These are phyloP conservation scores for Drosophila lacicola DNA, from an alignment of 2,888 invertebrate genomes.

Conservation along the genomic window DNA sequence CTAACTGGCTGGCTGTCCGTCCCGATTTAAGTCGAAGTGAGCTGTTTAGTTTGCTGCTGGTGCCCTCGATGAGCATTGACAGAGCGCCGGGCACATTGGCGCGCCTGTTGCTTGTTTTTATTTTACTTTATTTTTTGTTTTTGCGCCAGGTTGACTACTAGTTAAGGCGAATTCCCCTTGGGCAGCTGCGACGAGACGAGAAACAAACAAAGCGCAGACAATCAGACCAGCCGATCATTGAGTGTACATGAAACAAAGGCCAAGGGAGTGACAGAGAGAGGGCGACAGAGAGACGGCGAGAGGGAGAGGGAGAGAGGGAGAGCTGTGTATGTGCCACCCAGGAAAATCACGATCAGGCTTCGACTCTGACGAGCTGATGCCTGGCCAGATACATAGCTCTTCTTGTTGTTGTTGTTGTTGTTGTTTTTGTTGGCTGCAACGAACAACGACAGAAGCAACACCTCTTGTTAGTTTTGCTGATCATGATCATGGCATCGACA, in stretches of 20 bases:
- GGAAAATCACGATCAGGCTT: slow-evolving; percentile 67
- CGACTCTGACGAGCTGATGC: slow-evolving; percentile 60
- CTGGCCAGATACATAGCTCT: slow-evolving; percentile 42
- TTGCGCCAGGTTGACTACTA: slow-evolving; percentile 40
- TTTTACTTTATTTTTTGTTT: background rate
- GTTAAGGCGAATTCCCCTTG: slow-evolving; percentile 66
- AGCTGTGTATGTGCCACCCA: slow-evolving; percentile 58
- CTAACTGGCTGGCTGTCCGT: slow-evolving; percentile 10
- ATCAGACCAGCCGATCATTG: slow-evolving; percentile 51
- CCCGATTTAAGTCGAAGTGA: slow-evolving; percentile 56
- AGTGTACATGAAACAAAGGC: slow-evolving; percentile 45
- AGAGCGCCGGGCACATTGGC: slow-evolving; percentile 55
- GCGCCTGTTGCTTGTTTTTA: slow-evolving; percentile 26
- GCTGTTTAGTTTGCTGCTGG: slow-evolving; percentile 54
- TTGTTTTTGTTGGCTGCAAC: slow-evolving; percentile 21
- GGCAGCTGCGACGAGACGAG: slow-evolving; percentile 40
- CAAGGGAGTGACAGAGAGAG: background rate
- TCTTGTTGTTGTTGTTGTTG: slow-evolving; percentile 17
- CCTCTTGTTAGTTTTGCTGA: slow-evolving; percentile 83
- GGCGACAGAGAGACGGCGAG: background rate
- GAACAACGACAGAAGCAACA: slow-evolving; percentile 76
- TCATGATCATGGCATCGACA: slow-evolving; percentile 68
- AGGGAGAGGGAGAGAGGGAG: background rate
- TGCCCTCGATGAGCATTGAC: slow-evolving; percentile 70
- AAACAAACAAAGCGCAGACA: slow-evolving; percentile 73